phyloP scores from a whole-genome alignment of 2,888 invertebrate species.

The Lasioglossum villosulum region DNA sequence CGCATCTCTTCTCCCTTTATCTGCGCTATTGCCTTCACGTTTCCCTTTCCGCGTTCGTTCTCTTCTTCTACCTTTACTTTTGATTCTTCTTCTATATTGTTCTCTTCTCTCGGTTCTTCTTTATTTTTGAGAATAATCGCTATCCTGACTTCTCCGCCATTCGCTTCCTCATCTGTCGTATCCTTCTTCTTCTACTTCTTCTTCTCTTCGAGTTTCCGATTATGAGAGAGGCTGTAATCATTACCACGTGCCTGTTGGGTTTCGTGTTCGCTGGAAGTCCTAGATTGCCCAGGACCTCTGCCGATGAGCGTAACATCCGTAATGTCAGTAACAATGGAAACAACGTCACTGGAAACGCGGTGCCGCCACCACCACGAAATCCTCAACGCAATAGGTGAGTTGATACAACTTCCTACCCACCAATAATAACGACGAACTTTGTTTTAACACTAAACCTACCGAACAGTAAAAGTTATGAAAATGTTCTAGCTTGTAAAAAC shows the following conservation, averaged over 20 bases:
- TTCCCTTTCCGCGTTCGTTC: neutral
- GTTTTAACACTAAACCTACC: neutral
- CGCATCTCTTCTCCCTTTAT: neutral
- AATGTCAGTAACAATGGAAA: constrained; percentile 74
- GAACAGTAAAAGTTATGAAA: too few relatives aligned
- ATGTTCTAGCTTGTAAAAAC: too few relatives aligned
- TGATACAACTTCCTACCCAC: neutral
- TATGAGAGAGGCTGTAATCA: constrained; percentile 79
- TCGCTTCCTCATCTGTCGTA: constrained; percentile 8
- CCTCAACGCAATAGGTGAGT: constrained; percentile 78
- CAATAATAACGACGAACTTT: neutral
- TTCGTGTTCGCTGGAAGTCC: constrained; percentile 80
- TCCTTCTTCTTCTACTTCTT: constrained; percentile 5
- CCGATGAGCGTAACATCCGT: constrained; percentile 80
- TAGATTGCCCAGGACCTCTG: constrained; percentile 81
- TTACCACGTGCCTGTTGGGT: constrained; percentile 79
- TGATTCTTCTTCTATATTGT: neutral
- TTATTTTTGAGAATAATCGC: neutral
- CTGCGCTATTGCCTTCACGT: neutral
- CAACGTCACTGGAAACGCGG: constrained; percentile 75
- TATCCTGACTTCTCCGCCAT: neutral
- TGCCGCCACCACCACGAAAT: constrained; percentile 74
- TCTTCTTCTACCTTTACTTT: neutral
- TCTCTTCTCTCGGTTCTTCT: neutral
- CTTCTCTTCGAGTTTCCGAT: constrained; percentile 42